These are phyloP conservation scores for Apodemus speciosus DNA, from an alignment of 2,113 vertebrate species.

Conservation along the genomic window DNA sequence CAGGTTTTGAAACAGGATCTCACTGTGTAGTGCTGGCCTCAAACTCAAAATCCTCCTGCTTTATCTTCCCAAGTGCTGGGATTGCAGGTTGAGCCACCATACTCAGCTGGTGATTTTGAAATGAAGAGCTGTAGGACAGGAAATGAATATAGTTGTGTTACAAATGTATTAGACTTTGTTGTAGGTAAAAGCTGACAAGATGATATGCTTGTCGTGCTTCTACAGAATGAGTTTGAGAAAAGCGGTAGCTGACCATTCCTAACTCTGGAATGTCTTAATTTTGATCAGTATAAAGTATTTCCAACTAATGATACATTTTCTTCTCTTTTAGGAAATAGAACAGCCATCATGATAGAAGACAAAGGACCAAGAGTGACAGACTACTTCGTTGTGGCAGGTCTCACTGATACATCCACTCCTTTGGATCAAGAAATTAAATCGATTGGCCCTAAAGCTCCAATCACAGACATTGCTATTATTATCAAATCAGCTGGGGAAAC, in stretches of 20 bases:
- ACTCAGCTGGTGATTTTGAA: neutral
- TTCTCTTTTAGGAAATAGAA: constrained; percentile 77
- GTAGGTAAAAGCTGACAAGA: neutral
- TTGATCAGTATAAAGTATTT: constrained; percentile 53
- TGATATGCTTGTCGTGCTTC: constrained; percentile 11
- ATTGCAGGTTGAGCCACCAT: neutral
- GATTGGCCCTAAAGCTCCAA: constrained; percentile 94
- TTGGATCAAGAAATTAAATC: constrained; percentile 95
- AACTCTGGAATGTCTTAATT: constrained; percentile 48
- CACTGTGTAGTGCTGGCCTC: neutral
- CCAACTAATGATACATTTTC: constrained; percentile 57
- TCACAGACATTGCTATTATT: constrained; percentile 96
- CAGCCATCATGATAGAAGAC: constrained; percentile 95
- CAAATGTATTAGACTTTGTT: neutral
- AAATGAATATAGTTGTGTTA: constrained; percentile 1
- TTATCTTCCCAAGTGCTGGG: neutral
- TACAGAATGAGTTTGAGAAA: neutral
- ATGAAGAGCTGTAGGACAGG: neutral
- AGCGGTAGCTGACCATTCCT: constrained; percentile 19
- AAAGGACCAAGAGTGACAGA: constrained; percentile 97
- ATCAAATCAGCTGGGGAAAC: constrained; percentile 95
- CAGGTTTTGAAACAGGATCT: neutral
- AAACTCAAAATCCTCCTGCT: neutral
- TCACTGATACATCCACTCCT: constrained; percentile 93
- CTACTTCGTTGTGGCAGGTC: constrained; percentile 98